Conservation (phyloP, 2,113 vertebrate species). For the Saguinus imperator region DNA sequence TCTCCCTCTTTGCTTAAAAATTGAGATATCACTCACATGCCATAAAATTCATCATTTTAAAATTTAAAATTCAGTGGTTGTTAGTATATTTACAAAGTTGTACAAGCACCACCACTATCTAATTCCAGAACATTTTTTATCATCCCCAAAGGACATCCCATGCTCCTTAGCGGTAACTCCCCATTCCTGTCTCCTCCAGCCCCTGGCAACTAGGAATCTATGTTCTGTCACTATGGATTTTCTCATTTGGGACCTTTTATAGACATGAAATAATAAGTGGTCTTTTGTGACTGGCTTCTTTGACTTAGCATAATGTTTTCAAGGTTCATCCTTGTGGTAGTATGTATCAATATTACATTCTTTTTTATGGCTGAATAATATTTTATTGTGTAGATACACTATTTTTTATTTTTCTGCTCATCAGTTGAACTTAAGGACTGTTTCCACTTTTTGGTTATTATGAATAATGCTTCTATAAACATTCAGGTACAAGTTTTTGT, state of each 20-base stretch:
- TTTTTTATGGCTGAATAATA: not conserved
- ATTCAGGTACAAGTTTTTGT: not conserved
- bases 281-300: not conserved
- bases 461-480: not conserved
- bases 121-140: not conserved
- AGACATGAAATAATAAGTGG: not conserved
- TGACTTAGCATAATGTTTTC: not conserved
- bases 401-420: not conserved
- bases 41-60: slow-evolving; percentile 5
- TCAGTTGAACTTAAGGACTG: not conserved
- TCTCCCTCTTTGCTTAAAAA: not conserved
- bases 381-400: not conserved
- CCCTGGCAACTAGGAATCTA: not conserved
- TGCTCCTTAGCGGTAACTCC: not conserved
- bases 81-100: not conserved
- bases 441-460: not conserved
- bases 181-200: not conserved
- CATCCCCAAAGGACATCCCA: not conserved
- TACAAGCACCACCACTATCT: not conserved
- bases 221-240: not conserved
- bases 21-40: not conserved
- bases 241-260: not conserved
- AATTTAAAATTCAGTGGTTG: not conserved
- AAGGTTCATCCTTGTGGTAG: not conserved
- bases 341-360: not conserved